phyloP scores from a whole-genome alignment of 2,113 vertebrate species.

The Holacanthus passer region DNA sequence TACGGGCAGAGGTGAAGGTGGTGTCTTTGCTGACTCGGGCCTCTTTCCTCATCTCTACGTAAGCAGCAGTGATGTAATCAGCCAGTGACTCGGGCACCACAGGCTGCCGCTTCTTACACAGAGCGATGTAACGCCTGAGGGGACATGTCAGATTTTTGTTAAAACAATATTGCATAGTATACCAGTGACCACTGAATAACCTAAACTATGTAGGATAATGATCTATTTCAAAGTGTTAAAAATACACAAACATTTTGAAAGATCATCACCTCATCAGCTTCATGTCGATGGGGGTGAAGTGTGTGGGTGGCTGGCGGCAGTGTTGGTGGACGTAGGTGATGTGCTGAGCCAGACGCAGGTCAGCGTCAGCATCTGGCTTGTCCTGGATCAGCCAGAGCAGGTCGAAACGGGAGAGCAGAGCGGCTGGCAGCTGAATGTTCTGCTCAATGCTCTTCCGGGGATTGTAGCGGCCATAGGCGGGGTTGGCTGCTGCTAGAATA shows the following conservation, averaged over 20 bases:
- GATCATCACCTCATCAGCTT: slow-evolving; percentile 90
- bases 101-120: slow-evolving; percentile 89
- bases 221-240: not conserved
- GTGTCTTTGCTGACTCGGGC: slow-evolving; percentile 91
- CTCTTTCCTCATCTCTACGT: slow-evolving; percentile 96
- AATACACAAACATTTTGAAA: no score
- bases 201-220: not conserved
- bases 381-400: slow-evolving; percentile 96
- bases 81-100: slow-evolving; percentile 88
- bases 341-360: slow-evolving; percentile 92
- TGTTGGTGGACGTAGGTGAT: slow-evolving; percentile 97
- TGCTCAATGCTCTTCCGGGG: slow-evolving; percentile 89
- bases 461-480: slow-evolving; percentile 93
- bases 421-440: slow-evolving; percentile 93
- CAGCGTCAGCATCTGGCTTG: slow-evolving; percentile 89
- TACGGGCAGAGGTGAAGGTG: slow-evolving; percentile 92
- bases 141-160: not conserved
- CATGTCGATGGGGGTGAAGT: slow-evolving; percentile 93
- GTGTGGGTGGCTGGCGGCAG: slow-evolving; percentile 89
- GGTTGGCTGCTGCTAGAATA: slow-evolving; percentile 93
- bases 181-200: not conserved
- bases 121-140: slow-evolving; percentile 88
- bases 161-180: fast-evolving
- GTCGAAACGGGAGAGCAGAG: slow-evolving; percentile 93
- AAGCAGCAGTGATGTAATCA: slow-evolving; percentile 93